These are phyloP conservation scores for Aphis gossypii DNA, from an alignment of 1,140 invertebrate genomes.

Conservation along the genomic window DNA sequence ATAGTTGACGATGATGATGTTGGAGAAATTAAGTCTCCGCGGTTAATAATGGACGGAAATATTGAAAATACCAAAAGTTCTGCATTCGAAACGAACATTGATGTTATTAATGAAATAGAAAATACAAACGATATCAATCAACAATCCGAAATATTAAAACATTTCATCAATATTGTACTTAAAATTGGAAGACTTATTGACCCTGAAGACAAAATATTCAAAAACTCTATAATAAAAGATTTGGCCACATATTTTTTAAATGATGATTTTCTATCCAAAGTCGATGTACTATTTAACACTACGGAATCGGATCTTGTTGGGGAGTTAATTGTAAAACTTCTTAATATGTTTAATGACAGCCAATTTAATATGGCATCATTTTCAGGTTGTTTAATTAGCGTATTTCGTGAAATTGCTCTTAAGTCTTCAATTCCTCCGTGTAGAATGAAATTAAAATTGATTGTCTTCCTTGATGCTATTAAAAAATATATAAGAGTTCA, in stretches of 20 bases:
- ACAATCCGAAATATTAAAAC: not conserved
- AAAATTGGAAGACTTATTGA: not conserved
- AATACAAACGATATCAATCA: not conserved
- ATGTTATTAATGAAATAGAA: not conserved
- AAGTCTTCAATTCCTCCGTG: not conserved
- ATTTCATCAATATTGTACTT: not conserved
- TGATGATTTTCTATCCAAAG: not conserved
- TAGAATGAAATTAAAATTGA: not conserved
- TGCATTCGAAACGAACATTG: not conserved
- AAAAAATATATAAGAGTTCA: not conserved
- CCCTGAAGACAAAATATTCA: not conserved
- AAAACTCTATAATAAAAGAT: not conserved
- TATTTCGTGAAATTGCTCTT: not conserved
- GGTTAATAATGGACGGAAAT: not conserved
- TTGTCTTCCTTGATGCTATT: not conserved
- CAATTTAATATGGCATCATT: not conserved
- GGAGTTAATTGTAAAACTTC: not conserved
- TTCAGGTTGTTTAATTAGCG: not conserved
- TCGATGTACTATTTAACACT: not conserved
- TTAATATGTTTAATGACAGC: not conserved
- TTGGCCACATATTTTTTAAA: not conserved
- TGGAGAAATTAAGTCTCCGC: not conserved
- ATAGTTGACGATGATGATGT: not conserved
- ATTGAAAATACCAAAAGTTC: not conserved
- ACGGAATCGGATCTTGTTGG: not conserved